These are phyloP conservation scores for Serrognathus titanus DNA, from an alignment of 2,888 invertebrate genomes.

Conservation along the genomic window DNA sequence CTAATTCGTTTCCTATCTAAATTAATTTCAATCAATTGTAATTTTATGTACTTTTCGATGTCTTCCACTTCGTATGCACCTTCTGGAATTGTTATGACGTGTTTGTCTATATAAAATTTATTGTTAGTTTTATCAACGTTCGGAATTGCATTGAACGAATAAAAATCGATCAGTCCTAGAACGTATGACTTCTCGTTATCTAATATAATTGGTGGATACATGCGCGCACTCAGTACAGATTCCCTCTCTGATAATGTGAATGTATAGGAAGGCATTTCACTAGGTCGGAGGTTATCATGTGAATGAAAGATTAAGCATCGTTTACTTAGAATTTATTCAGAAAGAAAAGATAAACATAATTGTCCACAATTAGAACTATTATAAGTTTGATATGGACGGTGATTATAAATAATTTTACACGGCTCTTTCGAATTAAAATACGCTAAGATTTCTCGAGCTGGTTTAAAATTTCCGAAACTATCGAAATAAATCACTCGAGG, in stretches of 20 bases:
- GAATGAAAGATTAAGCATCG: not conserved
- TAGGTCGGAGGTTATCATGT: no score
- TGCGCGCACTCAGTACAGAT: no score
- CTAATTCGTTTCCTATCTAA: no score
- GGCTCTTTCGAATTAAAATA: conserved; percentile 6
- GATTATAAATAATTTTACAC: not conserved
- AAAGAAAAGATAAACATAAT: not conserved
- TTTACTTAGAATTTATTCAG: no score
- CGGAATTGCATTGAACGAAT: not conserved
- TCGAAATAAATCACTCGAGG: conserved; percentile 32
- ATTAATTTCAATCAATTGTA: no score
- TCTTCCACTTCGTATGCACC: no score
- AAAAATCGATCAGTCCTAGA: not conserved
- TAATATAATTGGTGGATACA: not conserved
- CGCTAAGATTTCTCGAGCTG: conserved; percentile 11
- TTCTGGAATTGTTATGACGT: no score
- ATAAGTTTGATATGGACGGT: not conserved
- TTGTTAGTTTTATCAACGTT: no score
- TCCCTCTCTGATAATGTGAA: no score
- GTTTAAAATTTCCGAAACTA: conserved; percentile 16
- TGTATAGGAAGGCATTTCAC: no score
- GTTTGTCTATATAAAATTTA: no score
- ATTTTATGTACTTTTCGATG: no score
- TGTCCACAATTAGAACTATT: not conserved
- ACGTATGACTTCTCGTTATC: not conserved